Base-by-base conservation (phyloP, 2,888 invertebrate species). In the Mallateleia sp. region DNA sequence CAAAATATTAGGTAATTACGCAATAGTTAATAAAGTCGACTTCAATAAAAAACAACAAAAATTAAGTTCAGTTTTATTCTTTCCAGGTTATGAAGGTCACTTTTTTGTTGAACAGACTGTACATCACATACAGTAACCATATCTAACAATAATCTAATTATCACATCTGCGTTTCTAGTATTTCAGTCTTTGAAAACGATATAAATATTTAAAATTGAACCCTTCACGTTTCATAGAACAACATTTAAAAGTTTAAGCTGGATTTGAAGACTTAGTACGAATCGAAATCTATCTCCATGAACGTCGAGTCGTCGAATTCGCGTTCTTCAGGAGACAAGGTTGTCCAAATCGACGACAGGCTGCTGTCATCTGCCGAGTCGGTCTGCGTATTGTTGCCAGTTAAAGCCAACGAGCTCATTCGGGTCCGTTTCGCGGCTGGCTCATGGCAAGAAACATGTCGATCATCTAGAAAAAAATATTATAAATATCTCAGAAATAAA, bases 101-200 rank as follows among this genome's bases (percentile, higher is more conserved):
- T n/a, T n/a, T n/a, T n/a, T n/a, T n/a, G n/a, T n/a, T n/a, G n/a
- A n/a, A n/a, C n/a, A n/a, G n/a, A n/a, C n/a, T n/a, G 14, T 54
- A 54, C 54, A 54, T 54, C 54, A 54, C 25, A 9, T 54, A 54
- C n/a, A n/a, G 54, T 54, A 54, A 54, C 54, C 25, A 54, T 54
- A 24, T 54, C 54, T 22, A 24, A 54, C 54, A 54, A 54, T 54
- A 54, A n/a, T 54, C 14, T 54, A 54, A 54, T 32, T 54, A 54
- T 54, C 54, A 54, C 54, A 54, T 54, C 38, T 54, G 54, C 54
- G 24, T 54, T 54, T 54, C 54, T 54, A 54, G 54, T 54, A 22
- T 54, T 24, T 25, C 7, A 54, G n/a, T 54, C 54, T 9, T 24
- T 54, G 54, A 54, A 54, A 54, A 54, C 54, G 25, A 54, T 54